A percentile compares a stretch with the other conserved stretches of the same genome.
These are phyloP conservation scores for Macropus fuliginosus DNA, from an alignment of 2,797 vertebrate genomes.

Conservation along the genomic window DNA sequence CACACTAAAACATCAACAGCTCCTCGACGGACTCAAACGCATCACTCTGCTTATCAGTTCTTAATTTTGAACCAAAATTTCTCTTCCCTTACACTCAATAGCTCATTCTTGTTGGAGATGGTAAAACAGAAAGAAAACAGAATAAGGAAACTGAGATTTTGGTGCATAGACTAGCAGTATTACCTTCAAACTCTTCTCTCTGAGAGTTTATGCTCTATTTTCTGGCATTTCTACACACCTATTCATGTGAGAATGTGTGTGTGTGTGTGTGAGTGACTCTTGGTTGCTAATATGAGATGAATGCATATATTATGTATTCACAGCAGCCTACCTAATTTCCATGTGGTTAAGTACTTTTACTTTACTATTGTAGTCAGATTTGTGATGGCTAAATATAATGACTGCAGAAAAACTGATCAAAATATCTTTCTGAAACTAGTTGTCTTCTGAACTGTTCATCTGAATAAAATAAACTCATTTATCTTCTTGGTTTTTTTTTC, in stretches of 20 bases:
- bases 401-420: not conserved
- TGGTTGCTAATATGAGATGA: not conserved
- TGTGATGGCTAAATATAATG: not conserved
- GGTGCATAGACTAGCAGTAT: not conserved
- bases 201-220: not conserved
- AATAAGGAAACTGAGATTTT: not conserved
- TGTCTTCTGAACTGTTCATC: slow-evolving; percentile 13
- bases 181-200: not conserved
- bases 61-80: slow-evolving; percentile 20
- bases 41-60: not conserved
- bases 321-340: not conserved
- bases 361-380: not conserved
- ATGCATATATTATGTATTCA: not conserved
- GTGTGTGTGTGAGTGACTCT: not conserved
- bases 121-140: slow-evolving; percentile 14
- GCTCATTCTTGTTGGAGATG: slow-evolving; percentile 3
- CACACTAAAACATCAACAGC: not conserved
- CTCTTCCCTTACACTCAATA: not conserved
- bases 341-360: not conserved
- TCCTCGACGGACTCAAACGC: not conserved
- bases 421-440: slow-evolving; percentile 7
- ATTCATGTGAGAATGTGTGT: not conserved
- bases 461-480: not conserved
- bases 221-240: not conserved
- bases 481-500: slow-evolving; percentile 7